Base-by-base conservation (phyloP, 2,888 invertebrate genomes). In the Oscheius sp. region DNA sequence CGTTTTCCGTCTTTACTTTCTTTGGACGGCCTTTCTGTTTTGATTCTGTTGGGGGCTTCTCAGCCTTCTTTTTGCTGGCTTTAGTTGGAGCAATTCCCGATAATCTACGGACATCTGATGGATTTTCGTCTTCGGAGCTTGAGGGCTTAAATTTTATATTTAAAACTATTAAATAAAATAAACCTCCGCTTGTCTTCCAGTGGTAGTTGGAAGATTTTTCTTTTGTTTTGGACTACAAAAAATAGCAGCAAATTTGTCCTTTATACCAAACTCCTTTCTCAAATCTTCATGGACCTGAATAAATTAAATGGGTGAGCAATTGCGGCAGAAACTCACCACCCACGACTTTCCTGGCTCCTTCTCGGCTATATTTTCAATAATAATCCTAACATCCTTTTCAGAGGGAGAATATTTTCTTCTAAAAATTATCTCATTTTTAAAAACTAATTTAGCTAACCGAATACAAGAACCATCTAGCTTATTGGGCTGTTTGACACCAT, bases 201-300 rank as follows among this genome's bases (percentile, higher is more conserved):
- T 65, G n/a, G 46, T 45, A 6, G 31, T 42, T 25, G 52, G 39
- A 27, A 50, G 27, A 6, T 27, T 29, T 10, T 58, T 68, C 20
- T 61, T 68, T 8, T 31, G 23, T 25, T 68, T 68, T 20, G 68
- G 68, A 46, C 61, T 61, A 29, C 68, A 68, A 31, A 68, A 68
- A 34, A 68, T 52, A 15, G 68, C 46, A 10, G 68, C 68, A 23
- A 61, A 52, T 25, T 68, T 68, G 23, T 68, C 53, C 23, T 61
- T 39, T 8, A 68, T 23, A 34, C n/a, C n/a, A 20, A 61, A 61
- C 25, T 68, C 58, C 5, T 58, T 25, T 1, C 61, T n/a, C 2
- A 48, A 12, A 17, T 31, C 48, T 20, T 61, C 48, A 17, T 61
- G 46, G 6, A 68, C 33, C 68, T 68, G 29, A 48, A 61, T 15